A percentile compares a stretch with the other conserved stretches of the same genome.
These are phyloP conservation scores for Hypothenemus hampei DNA, from an alignment of 1,140 invertebrate genomes.

Conservation along the genomic window DNA sequence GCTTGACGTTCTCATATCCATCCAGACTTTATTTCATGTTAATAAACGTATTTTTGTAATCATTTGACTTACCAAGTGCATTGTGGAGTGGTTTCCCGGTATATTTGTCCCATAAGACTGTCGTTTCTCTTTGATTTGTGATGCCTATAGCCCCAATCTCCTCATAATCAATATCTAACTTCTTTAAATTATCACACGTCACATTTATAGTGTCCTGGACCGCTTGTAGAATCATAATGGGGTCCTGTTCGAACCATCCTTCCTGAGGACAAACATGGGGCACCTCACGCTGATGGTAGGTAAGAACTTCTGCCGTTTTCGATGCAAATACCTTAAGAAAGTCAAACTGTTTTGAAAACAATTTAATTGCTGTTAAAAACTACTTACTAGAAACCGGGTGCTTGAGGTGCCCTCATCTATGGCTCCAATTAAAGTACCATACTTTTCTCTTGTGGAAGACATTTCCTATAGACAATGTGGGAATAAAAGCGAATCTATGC, in stretches of 20 bases:
- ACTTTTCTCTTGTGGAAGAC: constrained; percentile 31
- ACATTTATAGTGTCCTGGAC: constrained; percentile 75
- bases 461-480: background rate
- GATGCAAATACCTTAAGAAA: constrained; percentile 72
- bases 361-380: no score
- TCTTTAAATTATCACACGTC: constrained; percentile 66
- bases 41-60: constrained; percentile 42
- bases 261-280: constrained; percentile 78
- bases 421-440: constrained; percentile 61
- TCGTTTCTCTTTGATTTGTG: constrained; percentile 96
- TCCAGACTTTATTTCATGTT: no score
- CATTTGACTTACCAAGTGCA: constrained; percentile 68
- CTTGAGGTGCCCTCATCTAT: constrained; percentile 96
- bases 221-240: constrained; percentile 61
- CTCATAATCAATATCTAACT: constrained; percentile 55
- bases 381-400: no score
- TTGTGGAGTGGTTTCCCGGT: constrained; percentile 91
- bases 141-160: constrained; percentile 80
- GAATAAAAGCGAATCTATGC: no score
- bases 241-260: constrained; percentile 96
- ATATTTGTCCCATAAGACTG: constrained; percentile 87
- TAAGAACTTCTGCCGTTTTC: constrained; percentile 76
- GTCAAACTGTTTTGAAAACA: no score
- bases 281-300: constrained; percentile 83
- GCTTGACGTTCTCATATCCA: constrained; percentile 78